Evolutionary conservation across 2,113 vertebrate species (phyloP).

Genomic region (Accipiter virgatus): DNA sequence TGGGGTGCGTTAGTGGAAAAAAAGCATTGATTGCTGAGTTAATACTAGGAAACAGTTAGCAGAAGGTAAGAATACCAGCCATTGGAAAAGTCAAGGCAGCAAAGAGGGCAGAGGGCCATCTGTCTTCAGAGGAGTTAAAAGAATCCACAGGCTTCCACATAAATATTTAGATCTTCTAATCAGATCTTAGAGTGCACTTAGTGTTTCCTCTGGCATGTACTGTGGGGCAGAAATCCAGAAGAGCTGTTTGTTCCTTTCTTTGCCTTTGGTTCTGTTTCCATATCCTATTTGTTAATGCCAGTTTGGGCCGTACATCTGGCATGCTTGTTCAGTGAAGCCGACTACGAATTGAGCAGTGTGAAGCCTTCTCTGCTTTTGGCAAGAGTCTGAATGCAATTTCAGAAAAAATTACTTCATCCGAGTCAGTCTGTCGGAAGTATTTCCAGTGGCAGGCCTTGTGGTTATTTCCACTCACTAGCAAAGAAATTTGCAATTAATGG

Average conservation of each 20-base stretch:
- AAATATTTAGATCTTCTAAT: constrained; percentile 28
- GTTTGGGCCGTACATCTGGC: neutral
- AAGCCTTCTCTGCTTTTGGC: neutral
- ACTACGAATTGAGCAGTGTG: neutral
- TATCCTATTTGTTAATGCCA: neutral
- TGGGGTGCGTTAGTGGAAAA: neutral
- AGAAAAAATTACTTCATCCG: neutral
- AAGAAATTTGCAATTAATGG: neutral
- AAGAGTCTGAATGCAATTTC: neutral
- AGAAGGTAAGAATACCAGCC: neutral
- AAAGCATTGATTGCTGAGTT: neutral
- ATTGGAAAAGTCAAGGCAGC: neutral
- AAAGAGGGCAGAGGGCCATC: neutral
- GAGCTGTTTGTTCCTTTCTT: constrained; percentile 13
- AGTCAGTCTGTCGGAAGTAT: neutral
- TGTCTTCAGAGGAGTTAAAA: constrained; percentile 7
- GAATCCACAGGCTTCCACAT: constrained; percentile 21
- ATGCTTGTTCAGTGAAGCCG: neutral
- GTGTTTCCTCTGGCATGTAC: neutral
- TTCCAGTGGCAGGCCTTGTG: neutral
- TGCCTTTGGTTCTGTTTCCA: neutral
- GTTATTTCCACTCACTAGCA: neutral
- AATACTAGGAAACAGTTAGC: constrained; percentile 18
- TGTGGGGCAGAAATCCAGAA: neutral
- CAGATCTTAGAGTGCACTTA: constrained; percentile 1